phyloP scores from a whole-genome alignment of 2,113 vertebrate genomes.

The Rousettus leschenaultii region DNA sequence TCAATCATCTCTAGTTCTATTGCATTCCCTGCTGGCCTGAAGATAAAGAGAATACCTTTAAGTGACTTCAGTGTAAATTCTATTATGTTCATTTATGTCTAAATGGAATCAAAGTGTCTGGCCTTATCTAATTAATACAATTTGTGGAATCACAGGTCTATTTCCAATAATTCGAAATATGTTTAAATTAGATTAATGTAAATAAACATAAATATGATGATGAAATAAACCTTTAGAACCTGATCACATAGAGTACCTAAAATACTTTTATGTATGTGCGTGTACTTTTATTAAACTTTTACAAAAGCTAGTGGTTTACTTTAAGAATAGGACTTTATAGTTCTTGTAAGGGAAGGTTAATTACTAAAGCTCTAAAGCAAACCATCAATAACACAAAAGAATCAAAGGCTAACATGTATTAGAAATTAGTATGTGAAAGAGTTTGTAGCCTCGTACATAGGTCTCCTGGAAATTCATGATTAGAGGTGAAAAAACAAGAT shows the following conservation, averaged over 20 bases:
- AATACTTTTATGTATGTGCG: not conserved
- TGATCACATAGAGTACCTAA: not conserved
- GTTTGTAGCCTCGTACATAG: not conserved
- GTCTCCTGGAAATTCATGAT: not conserved
- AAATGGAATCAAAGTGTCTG: not conserved
- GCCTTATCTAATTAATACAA: not conserved
- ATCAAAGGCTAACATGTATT: constrained; percentile 4
- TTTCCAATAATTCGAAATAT: constrained; percentile 12
- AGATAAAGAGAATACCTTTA: constrained; percentile 48
- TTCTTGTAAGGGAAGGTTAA: not conserved
- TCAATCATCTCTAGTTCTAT: constrained; percentile 63
- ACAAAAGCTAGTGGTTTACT: not conserved
- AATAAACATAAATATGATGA: not conserved
- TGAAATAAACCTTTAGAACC: not conserved
- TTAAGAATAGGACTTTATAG: not conserved
- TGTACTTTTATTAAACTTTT: not conserved
- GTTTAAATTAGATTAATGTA: not conserved
- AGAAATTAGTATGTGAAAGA: not conserved
- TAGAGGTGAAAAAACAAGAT: not conserved
- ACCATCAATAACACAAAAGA: not conserved
- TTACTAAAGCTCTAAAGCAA: not conserved
- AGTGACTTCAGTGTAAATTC: constrained; percentile 34
- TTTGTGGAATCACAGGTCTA: not conserved
- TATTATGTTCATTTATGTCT: constrained; percentile 15
- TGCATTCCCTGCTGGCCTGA: constrained; percentile 11